Evolutionary conservation across 2,113 vertebrate species (phyloP).

Genomic region (Gopherus evgoodei): DNA sequence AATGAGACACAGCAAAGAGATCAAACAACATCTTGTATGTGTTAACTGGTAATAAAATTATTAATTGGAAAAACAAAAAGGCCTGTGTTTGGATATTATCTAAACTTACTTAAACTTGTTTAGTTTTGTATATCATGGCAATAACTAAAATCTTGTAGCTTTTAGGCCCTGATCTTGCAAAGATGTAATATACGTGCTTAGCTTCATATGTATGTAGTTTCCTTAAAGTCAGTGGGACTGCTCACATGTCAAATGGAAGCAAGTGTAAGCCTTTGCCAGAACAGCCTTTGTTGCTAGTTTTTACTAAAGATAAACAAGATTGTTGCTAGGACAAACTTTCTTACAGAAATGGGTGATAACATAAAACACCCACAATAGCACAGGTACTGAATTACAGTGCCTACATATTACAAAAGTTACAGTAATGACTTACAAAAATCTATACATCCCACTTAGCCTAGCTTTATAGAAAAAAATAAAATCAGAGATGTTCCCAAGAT

Average conservation of each 20-base stretch:
- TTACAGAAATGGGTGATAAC: slow-evolving; percentile 37
- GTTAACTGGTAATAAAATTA: neutral
- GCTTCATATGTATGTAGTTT: neutral
- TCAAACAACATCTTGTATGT: neutral
- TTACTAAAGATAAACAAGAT: slow-evolving; percentile 36
- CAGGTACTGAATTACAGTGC: neutral
- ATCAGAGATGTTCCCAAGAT: neutral
- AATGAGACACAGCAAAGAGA: slow-evolving; percentile 45
- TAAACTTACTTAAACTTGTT: neutral
- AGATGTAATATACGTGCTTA: neutral
- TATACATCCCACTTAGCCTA: neutral
- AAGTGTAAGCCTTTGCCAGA: neutral
- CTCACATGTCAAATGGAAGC: slow-evolving; percentile 22
- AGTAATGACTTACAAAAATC: neutral
- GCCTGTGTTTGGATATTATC: neutral
- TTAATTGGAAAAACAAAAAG: neutral
- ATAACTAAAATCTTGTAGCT: neutral
- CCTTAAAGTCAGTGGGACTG: neutral
- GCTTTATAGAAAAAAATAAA: neutral
- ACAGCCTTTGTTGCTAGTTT: neutral
- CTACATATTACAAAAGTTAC: neutral
- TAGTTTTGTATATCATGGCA: neutral
- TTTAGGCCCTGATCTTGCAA: neutral
- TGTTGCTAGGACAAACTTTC: neutral
- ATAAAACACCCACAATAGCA: neutral